phyloP scores from a whole-genome alignment of 1,140 invertebrate genomes.

The Pygmarrhopalites habei region DNA sequence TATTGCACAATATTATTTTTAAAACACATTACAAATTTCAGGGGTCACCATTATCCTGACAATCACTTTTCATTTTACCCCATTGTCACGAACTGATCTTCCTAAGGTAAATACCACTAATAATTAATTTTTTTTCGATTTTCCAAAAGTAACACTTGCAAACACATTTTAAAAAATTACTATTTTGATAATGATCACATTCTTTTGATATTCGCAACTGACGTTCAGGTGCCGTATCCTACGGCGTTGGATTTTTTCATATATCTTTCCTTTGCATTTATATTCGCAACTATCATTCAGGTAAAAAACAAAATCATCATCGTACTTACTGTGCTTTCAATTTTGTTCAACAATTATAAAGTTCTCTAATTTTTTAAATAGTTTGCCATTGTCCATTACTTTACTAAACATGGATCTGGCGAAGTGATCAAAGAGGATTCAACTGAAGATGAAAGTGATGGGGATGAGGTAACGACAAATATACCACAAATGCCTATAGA shows the following conservation, averaged over 20 bases:
- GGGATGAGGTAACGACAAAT: slow-evolving; percentile 42
- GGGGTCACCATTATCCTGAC: neutral
- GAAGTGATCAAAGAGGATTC: slow-evolving; percentile 66
- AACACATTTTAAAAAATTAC: too few species aligned
- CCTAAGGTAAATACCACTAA: too few species aligned
- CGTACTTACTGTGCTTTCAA: too few species aligned
- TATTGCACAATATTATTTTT: too few species aligned
- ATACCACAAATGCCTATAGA: neutral
- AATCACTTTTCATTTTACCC: neutral
- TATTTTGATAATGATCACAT: too few species aligned
- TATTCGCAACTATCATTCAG: slow-evolving; percentile 78
- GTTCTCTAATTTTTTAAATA: slow-evolving; percentile 42
- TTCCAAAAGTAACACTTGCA: too few species aligned
- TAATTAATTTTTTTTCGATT: too few species aligned
- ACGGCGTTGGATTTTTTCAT: slow-evolving; percentile 83
- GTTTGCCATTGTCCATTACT: slow-evolving; percentile 82
- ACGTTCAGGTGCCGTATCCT: slow-evolving; percentile 77
- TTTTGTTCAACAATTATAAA: too few species aligned
- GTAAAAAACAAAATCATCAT: slow-evolving; percentile 41
- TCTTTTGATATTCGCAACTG: too few species aligned
- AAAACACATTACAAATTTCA: too few species aligned
- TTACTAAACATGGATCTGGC: slow-evolving; percentile 80
- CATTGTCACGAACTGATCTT: slow-evolving; percentile 63
- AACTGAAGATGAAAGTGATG: slow-evolving; percentile 52
- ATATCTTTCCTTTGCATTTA: slow-evolving; percentile 76